Conservation (phyloP, 2,113 vertebrate genomes). For the Strix aluco region DNA sequence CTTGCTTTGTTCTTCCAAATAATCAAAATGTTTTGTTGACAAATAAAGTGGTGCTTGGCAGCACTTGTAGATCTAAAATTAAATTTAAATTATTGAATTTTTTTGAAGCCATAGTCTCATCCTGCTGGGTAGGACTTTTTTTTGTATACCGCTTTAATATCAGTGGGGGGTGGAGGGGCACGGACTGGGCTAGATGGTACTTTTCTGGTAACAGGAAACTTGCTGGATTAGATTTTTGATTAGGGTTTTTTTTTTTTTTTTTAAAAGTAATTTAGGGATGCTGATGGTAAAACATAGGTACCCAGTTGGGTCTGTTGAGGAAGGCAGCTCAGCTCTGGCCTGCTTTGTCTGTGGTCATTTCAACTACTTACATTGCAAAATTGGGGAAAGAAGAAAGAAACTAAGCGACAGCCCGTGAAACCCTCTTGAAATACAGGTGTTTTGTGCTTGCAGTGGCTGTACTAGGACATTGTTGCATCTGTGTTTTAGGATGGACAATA, state of each 20-base stretch:
- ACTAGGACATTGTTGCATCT: background rate
- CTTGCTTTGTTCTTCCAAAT: slow-evolving; percentile 53
- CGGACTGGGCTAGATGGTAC: background rate
- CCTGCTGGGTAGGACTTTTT: background rate
- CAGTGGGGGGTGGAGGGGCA: too few relatives aligned
- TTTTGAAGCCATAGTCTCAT: background rate
- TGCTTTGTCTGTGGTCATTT: background rate
- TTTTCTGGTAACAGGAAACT: background rate
- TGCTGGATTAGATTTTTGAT: background rate
- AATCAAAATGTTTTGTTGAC: slow-evolving; percentile 60
- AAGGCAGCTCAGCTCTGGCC: background rate
- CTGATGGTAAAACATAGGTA: background rate
- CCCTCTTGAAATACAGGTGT: background rate
- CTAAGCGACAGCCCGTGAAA: accelerated
- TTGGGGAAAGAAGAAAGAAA: background rate
- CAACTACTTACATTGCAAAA: background rate
- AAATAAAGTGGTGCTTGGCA: slow-evolving; percentile 59
- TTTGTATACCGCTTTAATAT: background rate
- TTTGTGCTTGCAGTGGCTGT: background rate
- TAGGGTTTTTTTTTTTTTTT: background rate
- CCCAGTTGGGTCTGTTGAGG: background rate
- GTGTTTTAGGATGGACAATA: background rate
- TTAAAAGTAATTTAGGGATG: background rate
- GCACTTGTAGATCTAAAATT: slow-evolving; percentile 4
- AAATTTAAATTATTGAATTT: slow-evolving; percentile 5